A percentile compares a stretch with the other conserved stretches of the same genome.
These are phyloP conservation scores for Amblyraja radiata DNA, from an alignment of 2,797 vertebrate species.

Conservation along the genomic window DNA sequence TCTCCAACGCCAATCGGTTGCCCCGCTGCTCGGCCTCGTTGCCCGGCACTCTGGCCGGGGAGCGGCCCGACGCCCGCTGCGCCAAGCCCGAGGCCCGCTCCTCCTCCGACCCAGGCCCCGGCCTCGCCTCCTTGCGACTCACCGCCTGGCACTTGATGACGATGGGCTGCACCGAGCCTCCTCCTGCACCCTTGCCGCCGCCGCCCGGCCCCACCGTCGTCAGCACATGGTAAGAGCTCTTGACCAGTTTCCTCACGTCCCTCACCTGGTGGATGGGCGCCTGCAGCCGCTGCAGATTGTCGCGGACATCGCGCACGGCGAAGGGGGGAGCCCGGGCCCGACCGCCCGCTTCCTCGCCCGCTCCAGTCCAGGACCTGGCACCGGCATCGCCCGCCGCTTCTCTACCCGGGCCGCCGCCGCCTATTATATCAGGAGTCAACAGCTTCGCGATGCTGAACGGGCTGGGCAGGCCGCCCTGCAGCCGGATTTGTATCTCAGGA, in stretches of 20 bases:
- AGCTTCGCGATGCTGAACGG: conserved; percentile 80
- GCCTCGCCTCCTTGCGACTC: conserved; percentile 60
- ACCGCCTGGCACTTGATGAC: conserved; percentile 87
- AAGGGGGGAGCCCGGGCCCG: conserved; percentile 72
- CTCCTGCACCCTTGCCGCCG: conserved; percentile 30
- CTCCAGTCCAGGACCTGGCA: conserved; percentile 48
- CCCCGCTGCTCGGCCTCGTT: conserved; percentile 48
- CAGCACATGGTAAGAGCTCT: conserved; percentile 76
- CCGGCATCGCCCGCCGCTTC: conserved; percentile 52
- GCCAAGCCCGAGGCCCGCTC: background rate
- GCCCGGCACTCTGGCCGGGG: conserved; percentile 40
- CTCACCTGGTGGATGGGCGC: conserved; percentile 86
- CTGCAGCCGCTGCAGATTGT: conserved; percentile 73
- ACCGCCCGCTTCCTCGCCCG: background rate
- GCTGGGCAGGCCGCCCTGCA: conserved; percentile 67
- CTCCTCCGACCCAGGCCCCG: background rate
- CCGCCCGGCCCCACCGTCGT: conserved; percentile 62
- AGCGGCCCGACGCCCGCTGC: background rate
- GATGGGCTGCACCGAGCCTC: conserved; percentile 58
- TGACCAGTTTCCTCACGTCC: conserved; percentile 90
- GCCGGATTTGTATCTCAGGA: conserved; percentile 83
- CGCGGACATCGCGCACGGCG: conserved; percentile 79
- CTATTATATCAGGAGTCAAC: conserved; percentile 77
- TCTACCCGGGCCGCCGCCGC: conserved; percentile 49
- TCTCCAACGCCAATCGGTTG: conserved; percentile 79